Evolutionary conservation across 2,888 invertebrate genomes (phyloP), one percentile per base, ranked within the genome.

Genomic region (Drosophila pseudotakahashii): DNA sequence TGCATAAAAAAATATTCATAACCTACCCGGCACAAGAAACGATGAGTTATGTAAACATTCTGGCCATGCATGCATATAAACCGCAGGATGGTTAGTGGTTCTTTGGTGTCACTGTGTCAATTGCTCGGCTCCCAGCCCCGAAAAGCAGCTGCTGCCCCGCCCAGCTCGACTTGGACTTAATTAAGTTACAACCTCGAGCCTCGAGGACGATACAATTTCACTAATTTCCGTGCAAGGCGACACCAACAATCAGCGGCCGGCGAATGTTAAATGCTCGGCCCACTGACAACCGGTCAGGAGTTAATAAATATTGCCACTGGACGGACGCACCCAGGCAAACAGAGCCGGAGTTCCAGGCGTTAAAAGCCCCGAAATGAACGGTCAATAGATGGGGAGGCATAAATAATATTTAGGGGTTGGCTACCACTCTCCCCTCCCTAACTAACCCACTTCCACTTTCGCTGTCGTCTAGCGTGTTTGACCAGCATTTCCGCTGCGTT

Each of bases 151-250:
- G 64, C 67, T 67, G 75, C 63, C 64, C 64, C 44, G 47, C 63
- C 76, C 70, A 47, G 52, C 51, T 66, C 60, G 58, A 51, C 58
- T 42, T 39, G 63, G 51, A 51, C 72, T 86, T 84, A 84, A 84
- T 84, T 84, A 84, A 88, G 84, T 88, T 79, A 79, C 79, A 78
- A 68, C 76, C 67, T 48, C 71, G 52, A 73, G 45, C 41, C 51
- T 57, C 48, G 61, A 67, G 64, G 71, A 75, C 79, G 82, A 85
- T 85, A 88, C 78, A 73, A 80, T 88, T 83, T 86, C 86, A 80
- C 77, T 78, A 86, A 86, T 86, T 86, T 88, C 78, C 83, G 87
- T 84, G 88, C 79, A 83, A 86, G 83, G 73, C 84, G 81, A 83
- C 87, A 88, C 84, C 88, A 77, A 66, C 76, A 83, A 88, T 80